Percentiles rank a stretch among this genome's conserved stretches.
phyloP scores from a whole-genome alignment of 2,888 invertebrate species.

The Noctua pronuba region DNA sequence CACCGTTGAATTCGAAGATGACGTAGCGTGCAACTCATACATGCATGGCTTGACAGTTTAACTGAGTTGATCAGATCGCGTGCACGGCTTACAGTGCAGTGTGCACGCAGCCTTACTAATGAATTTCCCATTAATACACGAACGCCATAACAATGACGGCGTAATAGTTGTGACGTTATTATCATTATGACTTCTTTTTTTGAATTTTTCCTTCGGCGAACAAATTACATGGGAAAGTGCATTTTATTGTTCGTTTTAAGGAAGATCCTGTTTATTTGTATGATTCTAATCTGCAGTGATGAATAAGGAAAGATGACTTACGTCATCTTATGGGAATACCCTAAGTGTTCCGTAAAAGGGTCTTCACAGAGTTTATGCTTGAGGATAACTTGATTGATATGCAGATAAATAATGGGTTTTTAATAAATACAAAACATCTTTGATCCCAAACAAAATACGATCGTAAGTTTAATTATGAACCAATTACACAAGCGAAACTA shows the following conservation, averaged over 20 bases:
- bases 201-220: conserved; percentile 17
- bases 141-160: conserved; percentile 30
- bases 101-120: conserved; percentile 35
- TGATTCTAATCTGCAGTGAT: neutral
- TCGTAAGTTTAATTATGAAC: neutral
- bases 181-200: conserved; percentile 6
- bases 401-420: neutral
- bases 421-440: neutral
- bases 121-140: conserved; percentile 46
- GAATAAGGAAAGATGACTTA: neutral
- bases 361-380: neutral
- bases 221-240: conserved; percentile 37
- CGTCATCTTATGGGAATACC: conserved; percentile 7
- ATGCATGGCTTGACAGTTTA: conserved; percentile 13
- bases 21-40: conserved; percentile 24
- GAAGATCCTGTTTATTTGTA: conserved; percentile 49
- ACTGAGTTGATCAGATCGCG: conserved; percentile 17
- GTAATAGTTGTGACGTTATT: conserved; percentile 39
- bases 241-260: conserved; percentile 47
- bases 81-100: conserved; percentile 3
- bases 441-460: neutral
- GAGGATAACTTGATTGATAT: conserved; percentile 16
- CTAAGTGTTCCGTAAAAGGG: neutral
- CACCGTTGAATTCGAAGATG: neutral
- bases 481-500: neutral